Percentiles rank a stretch among this genome's conserved stretches.
phyloP scores from a whole-genome alignment of 2,888 invertebrate species.

The Drosophila trichaetosa region DNA sequence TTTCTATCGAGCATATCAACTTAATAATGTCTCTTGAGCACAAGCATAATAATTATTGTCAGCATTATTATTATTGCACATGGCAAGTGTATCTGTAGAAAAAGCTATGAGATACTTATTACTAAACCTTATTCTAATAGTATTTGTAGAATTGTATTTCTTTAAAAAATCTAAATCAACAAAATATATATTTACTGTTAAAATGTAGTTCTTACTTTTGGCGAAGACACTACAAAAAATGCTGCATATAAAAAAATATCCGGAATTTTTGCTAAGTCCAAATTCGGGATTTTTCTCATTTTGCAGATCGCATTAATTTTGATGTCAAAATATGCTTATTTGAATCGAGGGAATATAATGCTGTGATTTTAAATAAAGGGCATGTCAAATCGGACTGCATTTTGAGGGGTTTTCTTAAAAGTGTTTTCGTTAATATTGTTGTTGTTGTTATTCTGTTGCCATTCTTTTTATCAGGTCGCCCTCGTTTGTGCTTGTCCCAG shows the following conservation, averaged over 20 bases:
- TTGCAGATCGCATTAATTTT: background rate
- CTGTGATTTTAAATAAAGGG: conserved; percentile 11
- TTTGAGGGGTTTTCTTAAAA: background rate
- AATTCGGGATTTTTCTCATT: background rate
- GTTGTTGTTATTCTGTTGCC: conserved; percentile 24
- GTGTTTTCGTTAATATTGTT: conserved; percentile 16
- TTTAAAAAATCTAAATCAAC: background rate
- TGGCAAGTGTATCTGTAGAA: background rate
- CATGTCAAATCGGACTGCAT: conserved; percentile 6
- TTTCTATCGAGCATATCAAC: background rate
- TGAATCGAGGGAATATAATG: background rate
- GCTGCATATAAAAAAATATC: background rate
- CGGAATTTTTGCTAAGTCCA: background rate
- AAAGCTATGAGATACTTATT: background rate
- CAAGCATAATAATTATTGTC: background rate
- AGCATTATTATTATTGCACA: background rate
- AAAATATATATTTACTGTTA: background rate
- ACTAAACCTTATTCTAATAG: background rate
- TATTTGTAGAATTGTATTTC: background rate
- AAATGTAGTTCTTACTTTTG: background rate
- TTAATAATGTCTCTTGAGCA: background rate
- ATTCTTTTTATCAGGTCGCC: conserved; percentile 47
- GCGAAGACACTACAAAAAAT: background rate
- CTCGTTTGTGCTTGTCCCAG: conserved; percentile 30
- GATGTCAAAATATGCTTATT: background rate